Evolutionary conservation across 2,888 invertebrate genomes (phyloP).

Genomic region (Drosophila putrida): DNA sequence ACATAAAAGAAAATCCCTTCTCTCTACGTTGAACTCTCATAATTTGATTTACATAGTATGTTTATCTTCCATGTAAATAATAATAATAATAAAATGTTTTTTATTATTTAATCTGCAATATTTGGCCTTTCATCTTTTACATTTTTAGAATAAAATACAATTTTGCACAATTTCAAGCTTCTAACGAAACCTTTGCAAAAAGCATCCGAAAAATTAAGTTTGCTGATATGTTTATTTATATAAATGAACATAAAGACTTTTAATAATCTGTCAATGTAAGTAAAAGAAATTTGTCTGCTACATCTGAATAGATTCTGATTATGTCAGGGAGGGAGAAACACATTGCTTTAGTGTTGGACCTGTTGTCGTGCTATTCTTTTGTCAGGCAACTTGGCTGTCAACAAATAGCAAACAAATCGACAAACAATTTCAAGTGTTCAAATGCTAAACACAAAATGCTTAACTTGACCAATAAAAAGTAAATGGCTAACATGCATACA

Average conservation of each 20-base stretch:
- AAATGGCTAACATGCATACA: constrained; percentile 50
- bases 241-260: background rate
- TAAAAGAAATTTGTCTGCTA: background rate
- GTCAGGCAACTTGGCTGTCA: constrained; percentile 51
- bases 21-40: no score
- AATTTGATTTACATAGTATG: no score
- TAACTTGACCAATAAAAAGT: constrained; percentile 69
- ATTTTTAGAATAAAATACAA: no score
- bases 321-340: background rate
- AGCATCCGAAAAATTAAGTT: background rate
- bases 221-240: background rate
- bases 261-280: background rate
- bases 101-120: no score
- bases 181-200: background rate
- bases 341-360: constrained; percentile 36
- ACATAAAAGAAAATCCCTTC: no score
- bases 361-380: constrained; percentile 39
- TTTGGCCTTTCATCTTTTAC: no score
- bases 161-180: no score
- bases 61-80: no score
- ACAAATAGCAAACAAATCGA: constrained; percentile 68
- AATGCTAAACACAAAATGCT: constrained; percentile 62
- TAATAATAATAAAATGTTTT: no score
- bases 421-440: constrained; percentile 69
- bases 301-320: constrained; percentile 1